Evolutionary conservation across 2,888 invertebrate genomes (phyloP).

Genomic region (Phyllotreta cruciferae): DNA sequence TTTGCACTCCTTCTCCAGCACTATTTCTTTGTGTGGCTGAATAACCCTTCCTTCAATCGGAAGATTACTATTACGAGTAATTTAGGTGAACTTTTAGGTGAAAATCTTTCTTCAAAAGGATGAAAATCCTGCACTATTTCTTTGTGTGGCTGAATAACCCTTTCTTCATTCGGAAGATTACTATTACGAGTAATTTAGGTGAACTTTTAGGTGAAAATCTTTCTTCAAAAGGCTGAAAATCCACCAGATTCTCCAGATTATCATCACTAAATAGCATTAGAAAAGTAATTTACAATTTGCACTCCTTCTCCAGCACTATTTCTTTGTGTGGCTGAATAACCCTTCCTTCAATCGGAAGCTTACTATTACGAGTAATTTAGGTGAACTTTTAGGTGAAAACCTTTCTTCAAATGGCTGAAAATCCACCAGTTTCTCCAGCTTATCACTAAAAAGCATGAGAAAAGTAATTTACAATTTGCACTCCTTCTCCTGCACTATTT

Average conservation of each 20-base stretch:
- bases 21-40: no score
- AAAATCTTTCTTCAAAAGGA: slow-evolving; percentile 60
- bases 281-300: slow-evolving; percentile 16
- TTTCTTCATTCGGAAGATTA: neutral
- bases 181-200: neutral
- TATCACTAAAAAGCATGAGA: no score
- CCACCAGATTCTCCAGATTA: no score
- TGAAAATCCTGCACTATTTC: no score
- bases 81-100: slow-evolving; percentile 60
- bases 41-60: neutral
- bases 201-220: slow-evolving; percentile 60
- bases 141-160: neutral
- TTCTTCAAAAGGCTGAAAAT: slow-evolving; percentile 59
- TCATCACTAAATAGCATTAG: no score
- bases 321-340: neutral
- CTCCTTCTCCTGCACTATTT: no score
- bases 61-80: neutral
- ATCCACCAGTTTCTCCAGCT: no score
- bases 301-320: no score
- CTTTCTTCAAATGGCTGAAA: slow-evolving; percentile 59
- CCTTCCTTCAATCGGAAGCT: neutral
- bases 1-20: no score
- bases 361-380: neutral
- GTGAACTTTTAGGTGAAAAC: slow-evolving; percentile 60
- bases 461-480: slow-evolving; percentile 18